Evolutionary conservation across 2,888 invertebrate species (phyloP).

Genomic region (Pandemis corylana): DNA sequence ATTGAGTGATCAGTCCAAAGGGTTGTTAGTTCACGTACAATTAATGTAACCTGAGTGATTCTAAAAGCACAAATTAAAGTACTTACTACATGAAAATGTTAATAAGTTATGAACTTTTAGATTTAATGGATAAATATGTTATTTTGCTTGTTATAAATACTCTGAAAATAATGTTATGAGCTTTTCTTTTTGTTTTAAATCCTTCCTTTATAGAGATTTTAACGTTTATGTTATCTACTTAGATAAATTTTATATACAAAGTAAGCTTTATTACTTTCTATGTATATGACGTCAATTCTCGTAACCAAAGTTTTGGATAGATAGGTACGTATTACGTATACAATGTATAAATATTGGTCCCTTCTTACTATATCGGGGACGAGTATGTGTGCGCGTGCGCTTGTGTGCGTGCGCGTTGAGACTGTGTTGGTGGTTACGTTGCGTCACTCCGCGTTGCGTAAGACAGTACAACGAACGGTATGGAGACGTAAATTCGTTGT

Average conservation of each 20-base stretch:
- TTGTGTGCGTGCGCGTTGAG: conserved; percentile 65
- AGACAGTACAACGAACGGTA: conserved; percentile 64
- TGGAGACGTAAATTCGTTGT: conserved; percentile 69
- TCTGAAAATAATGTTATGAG: conserved; percentile 39
- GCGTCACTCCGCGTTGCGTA: conserved; percentile 26
- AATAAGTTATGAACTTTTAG: conserved; percentile 48
- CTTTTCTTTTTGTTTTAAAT: conserved; percentile 40
- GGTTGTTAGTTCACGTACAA: conserved; percentile 44
- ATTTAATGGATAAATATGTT: conserved; percentile 54
- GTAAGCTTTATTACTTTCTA: conserved; percentile 67
- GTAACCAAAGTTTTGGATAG: conserved; percentile 73
- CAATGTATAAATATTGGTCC: conserved; percentile 42
- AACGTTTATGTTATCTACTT: conserved; percentile 35
- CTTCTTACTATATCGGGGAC: conserved; percentile 12
- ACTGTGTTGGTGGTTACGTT: conserved; percentile 62
- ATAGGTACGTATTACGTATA: conserved; percentile 28
- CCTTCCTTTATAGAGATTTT: conserved; percentile 35
- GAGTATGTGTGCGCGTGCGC: conserved; percentile 23
- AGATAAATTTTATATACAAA: conserved; percentile 66
- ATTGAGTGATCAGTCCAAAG: conserved; percentile 36
- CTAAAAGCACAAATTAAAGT: conserved; percentile 59
- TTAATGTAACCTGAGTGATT: conserved; percentile 58
- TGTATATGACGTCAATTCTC: conserved; percentile 80
- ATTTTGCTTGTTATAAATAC: conserved; percentile 58
- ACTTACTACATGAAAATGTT: conserved; percentile 48